Conservation (phyloP, 2,113 vertebrate species). For the Mustela lutreola region DNA sequence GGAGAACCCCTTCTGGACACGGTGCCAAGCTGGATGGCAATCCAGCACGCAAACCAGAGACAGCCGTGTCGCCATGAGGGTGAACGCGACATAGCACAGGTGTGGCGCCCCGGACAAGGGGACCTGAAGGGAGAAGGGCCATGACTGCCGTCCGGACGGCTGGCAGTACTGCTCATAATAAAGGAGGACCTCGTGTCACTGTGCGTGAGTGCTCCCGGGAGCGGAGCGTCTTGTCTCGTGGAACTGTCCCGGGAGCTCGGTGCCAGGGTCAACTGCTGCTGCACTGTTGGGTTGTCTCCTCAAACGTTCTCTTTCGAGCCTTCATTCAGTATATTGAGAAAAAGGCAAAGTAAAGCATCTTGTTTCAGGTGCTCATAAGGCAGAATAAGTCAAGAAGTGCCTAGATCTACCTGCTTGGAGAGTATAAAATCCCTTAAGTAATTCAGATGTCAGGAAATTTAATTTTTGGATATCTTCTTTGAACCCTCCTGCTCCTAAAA, state of each 20-base stretch:
- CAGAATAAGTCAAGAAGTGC: background rate
- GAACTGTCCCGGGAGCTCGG: background rate
- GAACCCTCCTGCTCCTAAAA: slow-evolving; percentile 7
- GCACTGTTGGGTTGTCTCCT: background rate
- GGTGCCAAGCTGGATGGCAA: background rate
- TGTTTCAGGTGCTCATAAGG: background rate
- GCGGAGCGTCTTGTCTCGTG: background rate
- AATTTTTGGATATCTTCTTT: slow-evolving; percentile 31
- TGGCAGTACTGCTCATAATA: background rate
- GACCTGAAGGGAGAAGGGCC: background rate
- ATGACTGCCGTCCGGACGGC: background rate
- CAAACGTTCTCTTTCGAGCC: background rate
- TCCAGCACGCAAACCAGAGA: background rate
- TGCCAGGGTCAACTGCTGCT: background rate
- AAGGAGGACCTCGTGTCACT: background rate
- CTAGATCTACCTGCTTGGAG: background rate
- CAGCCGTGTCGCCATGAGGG: background rate
- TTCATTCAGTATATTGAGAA: background rate
- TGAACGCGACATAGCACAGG: background rate
- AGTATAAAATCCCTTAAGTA: background rate
- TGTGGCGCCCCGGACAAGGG: rapidly evolving
- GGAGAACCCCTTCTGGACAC: background rate
- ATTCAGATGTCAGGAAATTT: background rate
- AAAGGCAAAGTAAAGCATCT: background rate
- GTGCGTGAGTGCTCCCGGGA: rapidly evolving